These are phyloP conservation scores for Abrostola tripartita DNA, from an alignment of 2,888 invertebrate species.

Conservation along the genomic window DNA sequence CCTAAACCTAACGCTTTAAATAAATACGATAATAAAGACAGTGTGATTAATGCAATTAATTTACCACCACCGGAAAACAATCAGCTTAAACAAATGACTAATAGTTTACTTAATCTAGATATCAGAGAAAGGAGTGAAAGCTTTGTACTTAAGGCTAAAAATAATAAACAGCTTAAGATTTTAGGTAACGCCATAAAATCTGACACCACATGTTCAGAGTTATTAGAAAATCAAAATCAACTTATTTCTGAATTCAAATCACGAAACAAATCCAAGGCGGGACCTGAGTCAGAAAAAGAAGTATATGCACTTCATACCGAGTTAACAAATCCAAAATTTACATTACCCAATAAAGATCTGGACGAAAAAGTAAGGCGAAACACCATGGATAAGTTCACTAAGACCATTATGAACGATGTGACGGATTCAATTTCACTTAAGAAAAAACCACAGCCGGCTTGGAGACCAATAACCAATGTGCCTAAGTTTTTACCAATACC, in stretches of 20 bases:
- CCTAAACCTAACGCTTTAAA: slow-evolving; percentile 57
- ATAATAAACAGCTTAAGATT: slow-evolving; percentile 38
- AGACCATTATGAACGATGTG: neutral
- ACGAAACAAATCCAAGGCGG: slow-evolving; percentile 34
- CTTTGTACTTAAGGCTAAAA: slow-evolving; percentile 38
- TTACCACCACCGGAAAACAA: slow-evolving; percentile 53
- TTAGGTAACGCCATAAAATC: slow-evolving; percentile 33
- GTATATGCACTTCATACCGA: slow-evolving; percentile 6
- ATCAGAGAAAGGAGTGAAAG: slow-evolving; percentile 53
- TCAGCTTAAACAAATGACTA: slow-evolving; percentile 17
- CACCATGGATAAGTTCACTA: slow-evolving; percentile 32
- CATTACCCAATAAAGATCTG: slow-evolving; percentile 8
- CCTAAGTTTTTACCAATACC: slow-evolving; percentile 15
- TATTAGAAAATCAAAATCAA: slow-evolving; percentile 34
- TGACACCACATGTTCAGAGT: slow-evolving; percentile 19
- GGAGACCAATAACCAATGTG: slow-evolving; percentile 52
- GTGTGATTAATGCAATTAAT: slow-evolving; percentile 58
- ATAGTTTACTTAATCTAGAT: slow-evolving; percentile 36
- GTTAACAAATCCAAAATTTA: slow-evolving; percentile 16
- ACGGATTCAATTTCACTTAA: slow-evolving; percentile 39
- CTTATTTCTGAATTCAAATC: slow-evolving; percentile 44
- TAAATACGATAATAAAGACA: slow-evolving; percentile 42
- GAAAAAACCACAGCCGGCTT: slow-evolving; percentile 61
- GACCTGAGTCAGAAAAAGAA: slow-evolving; percentile 36
- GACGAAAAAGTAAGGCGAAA: slow-evolving; percentile 25